Conservation (phyloP, 2,797 vertebrate species). For the Strix occidentalis region DNA sequence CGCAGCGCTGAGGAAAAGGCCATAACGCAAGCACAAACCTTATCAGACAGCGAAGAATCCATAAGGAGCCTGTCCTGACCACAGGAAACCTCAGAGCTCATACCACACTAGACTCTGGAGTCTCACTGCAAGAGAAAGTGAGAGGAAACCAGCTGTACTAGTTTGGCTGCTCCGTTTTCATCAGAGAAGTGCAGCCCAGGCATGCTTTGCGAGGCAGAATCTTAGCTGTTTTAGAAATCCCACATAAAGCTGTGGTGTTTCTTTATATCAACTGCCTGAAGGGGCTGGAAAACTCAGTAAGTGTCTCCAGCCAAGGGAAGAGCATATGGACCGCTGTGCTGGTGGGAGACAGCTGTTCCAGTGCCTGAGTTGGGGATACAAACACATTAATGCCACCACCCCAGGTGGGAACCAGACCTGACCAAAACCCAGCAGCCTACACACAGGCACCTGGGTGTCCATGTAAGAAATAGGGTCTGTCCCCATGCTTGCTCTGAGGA, state of each 20-base stretch:
- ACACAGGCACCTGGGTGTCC: not conserved
- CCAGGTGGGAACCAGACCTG: not conserved
- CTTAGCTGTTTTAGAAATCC: not conserved
- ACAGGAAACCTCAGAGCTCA: not conserved
- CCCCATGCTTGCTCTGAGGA: not conserved
- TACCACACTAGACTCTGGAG: not conserved
- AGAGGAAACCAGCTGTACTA: slow-evolving; percentile 2
- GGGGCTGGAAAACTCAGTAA: not conserved
- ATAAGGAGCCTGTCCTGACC: not conserved
- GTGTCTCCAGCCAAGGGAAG: not conserved
- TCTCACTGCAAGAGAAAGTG: not conserved
- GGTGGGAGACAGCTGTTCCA: not conserved
- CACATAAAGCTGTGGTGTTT: not conserved
- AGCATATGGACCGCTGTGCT: not conserved
- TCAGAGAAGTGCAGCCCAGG: not conserved
- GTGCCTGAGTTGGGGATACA: not conserved
- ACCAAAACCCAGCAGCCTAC: not conserved
- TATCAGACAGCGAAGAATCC: not conserved
- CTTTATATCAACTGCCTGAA: not conserved
- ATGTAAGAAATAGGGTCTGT: fast-evolving
- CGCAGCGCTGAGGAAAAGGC: not conserved
- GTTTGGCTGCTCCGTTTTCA: not conserved
- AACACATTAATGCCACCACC: not conserved
- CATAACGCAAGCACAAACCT: not conserved
- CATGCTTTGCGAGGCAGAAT: not conserved